phyloP scores from a whole-genome alignment of 2,888 invertebrate species.

The Podabrus alpinus region DNA sequence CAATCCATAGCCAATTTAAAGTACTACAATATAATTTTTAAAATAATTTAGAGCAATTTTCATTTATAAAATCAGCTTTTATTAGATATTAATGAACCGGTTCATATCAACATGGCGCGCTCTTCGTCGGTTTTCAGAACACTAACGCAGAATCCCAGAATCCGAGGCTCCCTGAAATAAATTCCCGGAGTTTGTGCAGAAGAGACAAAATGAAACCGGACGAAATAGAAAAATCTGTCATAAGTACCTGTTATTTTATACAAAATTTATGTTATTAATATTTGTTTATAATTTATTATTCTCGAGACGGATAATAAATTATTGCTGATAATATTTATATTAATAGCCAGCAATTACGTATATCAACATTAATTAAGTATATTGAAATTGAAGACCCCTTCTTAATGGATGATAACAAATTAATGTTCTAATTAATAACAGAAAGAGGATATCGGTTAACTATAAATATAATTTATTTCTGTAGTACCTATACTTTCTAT shows the following conservation, averaged over 20 bases:
- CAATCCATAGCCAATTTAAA: not conserved
- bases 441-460: no score
- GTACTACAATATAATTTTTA: not conserved
- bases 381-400: no score
- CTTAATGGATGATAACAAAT: no score
- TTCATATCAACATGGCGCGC: slow-evolving; percentile 16
- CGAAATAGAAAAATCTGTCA: not conserved
- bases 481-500: no score
- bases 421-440: no score
- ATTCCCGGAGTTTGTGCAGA: slow-evolving; percentile 24
- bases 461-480: no score
- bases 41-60: not conserved
- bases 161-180: slow-evolving; percentile 12
- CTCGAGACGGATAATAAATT: no score
- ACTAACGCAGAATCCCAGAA: slow-evolving; percentile 30
- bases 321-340: no score
- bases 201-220: slow-evolving; percentile 12
- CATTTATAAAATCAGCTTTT: not conserved
- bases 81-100: not conserved
- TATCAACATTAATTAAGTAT: no score
- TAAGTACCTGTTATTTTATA: not conserved
- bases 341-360: no score
- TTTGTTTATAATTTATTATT: no score
- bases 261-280: not conserved
- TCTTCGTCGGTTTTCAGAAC: slow-evolving; percentile 11